These are phyloP conservation scores for Cryptocephalus primarius DNA, from an alignment of 2,888 invertebrate species.

Conservation along the genomic window DNA sequence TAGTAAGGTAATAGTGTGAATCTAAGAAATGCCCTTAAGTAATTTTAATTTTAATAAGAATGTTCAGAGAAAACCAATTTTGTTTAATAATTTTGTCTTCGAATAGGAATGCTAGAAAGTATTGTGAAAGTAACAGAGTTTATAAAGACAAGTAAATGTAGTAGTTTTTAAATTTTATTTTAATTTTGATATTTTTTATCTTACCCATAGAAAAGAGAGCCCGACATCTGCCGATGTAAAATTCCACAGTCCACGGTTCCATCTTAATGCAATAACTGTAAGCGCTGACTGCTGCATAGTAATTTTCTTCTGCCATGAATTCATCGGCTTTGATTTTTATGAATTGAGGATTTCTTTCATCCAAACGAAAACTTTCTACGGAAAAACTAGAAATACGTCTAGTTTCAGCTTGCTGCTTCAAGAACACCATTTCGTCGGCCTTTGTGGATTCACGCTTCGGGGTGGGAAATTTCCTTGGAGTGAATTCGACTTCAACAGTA, in stretches of 20 bases:
- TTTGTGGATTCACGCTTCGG: conserved; percentile 65
- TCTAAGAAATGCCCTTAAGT: no score
- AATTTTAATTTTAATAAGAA: no score
- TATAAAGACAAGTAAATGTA: no score
- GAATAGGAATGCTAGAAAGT: no score
- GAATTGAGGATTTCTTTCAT: conserved; percentile 76
- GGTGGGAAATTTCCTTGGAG: conserved; percentile 67
- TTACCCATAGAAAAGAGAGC: conserved; percentile 55
- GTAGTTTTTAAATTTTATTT: background rate
- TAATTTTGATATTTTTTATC: background rate
- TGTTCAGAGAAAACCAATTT: no score
- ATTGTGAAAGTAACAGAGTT: no score
- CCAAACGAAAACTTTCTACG: conserved; percentile 60
- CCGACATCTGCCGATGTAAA: conserved; percentile 67
- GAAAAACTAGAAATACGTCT: conserved; percentile 58
- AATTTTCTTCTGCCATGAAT: conserved; percentile 64
- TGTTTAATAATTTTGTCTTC: no score
- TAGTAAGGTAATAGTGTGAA: no score
- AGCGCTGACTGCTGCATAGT: conserved; percentile 70
- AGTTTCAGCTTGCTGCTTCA: conserved; percentile 66
- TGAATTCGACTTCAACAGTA: conserved; percentile 57
- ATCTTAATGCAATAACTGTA: conserved; percentile 68
- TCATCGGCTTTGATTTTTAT: conserved; percentile 71
- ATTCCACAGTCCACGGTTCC: conserved; percentile 57
- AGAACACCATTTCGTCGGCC: conserved; percentile 67